Evolutionary conservation across 2,888 invertebrate genomes (phyloP), one percentile per base, ranked within the genome.

Genomic region (Macrosoma leucophasiata): DNA sequence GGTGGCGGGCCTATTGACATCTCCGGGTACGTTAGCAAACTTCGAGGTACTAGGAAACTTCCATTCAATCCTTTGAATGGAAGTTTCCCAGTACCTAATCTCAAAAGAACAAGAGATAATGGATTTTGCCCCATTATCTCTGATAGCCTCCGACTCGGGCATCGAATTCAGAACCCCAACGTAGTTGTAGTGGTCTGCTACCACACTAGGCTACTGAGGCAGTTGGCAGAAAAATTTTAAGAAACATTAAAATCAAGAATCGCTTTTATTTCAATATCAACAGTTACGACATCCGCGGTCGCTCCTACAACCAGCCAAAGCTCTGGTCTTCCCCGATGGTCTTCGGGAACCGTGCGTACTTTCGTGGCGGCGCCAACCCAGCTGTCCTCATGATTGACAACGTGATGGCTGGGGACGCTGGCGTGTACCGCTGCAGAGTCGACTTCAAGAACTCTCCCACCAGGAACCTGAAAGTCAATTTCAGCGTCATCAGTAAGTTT

Each of bases 371-470:
- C 29, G 91, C 91, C 27, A 87, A 87, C 15, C 93, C 94, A 17
- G 92, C 94, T 4, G 91, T 91, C 48, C 86, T 95, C 48, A 89
- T 89, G 64, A 85, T 95, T 36, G 91, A 92, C 72, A 88, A 88
- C 58, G 92, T 94, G 36, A 86, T 88, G 41, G 92, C 91, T 46
- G 85, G 86, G 33, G 95, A 96, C 62, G 92, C 90, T 6, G 95
- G 95, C 23, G 87, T 94, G 28, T 96, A 96, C 77, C 87, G 94
- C 47, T 96, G 96, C 74, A 87, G 96, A 44, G 95, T 95, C 23
- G 96, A 96, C 84, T 96, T 95, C 84, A 93, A 92, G 67, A 92
- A 93, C 66, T 93, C 94, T 10, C 95, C 95, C 2, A 96, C 96
- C 13, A 89, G 94, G 52, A 95, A 95, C 75, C 89, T 93, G 57